Evolutionary conservation across 1,140 invertebrate genomes (phyloP).

Genomic region (Akabosia matsudoensis): DNA sequence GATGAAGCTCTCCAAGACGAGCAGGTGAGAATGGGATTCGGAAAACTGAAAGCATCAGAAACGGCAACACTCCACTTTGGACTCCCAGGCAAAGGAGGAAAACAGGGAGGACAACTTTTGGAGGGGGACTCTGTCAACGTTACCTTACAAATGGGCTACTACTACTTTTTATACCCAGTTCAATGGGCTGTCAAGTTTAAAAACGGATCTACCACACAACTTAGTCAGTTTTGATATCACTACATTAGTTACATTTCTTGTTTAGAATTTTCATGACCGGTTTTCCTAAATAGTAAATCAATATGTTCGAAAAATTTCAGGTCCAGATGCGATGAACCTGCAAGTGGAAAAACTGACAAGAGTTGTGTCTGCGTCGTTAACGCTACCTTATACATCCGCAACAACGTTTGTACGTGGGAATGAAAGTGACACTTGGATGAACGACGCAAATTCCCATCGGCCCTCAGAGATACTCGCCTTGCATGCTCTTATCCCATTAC

Average conservation of each 20-base stretch:
- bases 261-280: not conserved
- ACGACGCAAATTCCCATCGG: not conserved
- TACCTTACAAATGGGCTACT: conserved; percentile 24
- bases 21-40: not conserved
- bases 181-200: conserved; percentile 32
- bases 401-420: not conserved
- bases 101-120: not conserved
- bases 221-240: conserved; percentile 15
- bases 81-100: not conserved
- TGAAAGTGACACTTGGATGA: not conserved
- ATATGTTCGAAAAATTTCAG: not conserved
- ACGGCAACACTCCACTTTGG: not conserved
- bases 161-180: conserved; percentile 28
- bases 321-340: not conserved
- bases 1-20: not conserved
- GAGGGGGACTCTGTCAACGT: conserved; percentile 29
- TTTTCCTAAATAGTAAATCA: no score
- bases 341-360: not conserved
- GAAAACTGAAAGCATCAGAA: conserved; percentile 22
- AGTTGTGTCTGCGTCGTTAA: not conserved
- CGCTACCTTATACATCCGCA: not conserved
- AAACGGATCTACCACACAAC: conserved; percentile 26
- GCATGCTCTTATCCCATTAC: not conserved
- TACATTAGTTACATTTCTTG: not conserved
- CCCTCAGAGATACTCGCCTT: conserved; percentile 1